Percentiles rank a stretch among this genome's conserved stretches.
Evolutionary conservation across 2,797 vertebrate species (phyloP).

Genomic region (Rhinatrema bivittatum): DNA sequence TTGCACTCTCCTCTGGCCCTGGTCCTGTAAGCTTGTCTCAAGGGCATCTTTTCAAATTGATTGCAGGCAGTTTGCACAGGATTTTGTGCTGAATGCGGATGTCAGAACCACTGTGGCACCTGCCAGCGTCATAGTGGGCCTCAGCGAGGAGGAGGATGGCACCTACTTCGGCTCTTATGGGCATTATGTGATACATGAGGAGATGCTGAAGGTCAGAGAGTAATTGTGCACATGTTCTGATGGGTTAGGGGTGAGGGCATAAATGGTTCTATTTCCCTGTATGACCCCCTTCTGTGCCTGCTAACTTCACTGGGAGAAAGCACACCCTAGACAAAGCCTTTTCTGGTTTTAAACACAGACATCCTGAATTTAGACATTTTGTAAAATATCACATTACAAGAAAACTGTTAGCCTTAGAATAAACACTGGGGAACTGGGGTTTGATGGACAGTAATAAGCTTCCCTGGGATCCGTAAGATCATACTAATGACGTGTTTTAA

Average conservation of each 20-base stretch:
- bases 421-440: too few species aligned
- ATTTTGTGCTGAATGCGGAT: slow-evolving; percentile 80
- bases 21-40: slow-evolving; percentile 41
- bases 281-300: too few species aligned
- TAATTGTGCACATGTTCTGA: background rate
- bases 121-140: slow-evolving; percentile 59
- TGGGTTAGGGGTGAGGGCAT: slow-evolving; percentile 5
- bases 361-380: too few species aligned
- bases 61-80: slow-evolving; percentile 80
- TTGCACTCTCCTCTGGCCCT: slow-evolving; percentile 18
- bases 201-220: slow-evolving; percentile 93
- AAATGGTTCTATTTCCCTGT: too few species aligned
- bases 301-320: too few species aligned
- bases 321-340: too few species aligned
- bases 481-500: too few species aligned
- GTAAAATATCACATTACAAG: too few species aligned
- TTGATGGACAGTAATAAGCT: too few species aligned
- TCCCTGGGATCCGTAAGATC: too few species aligned
- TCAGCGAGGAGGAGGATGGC: slow-evolving; percentile 82
- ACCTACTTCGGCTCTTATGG: slow-evolving; percentile 95
- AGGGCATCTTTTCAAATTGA: slow-evolving; percentile 63
- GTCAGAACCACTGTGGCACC: slow-evolving; percentile 42
- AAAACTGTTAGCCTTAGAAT: too few species aligned
- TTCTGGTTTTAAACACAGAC: too few species aligned
- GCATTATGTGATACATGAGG: slow-evolving; percentile 89